These are phyloP conservation scores for roundworm (Caenorhabditis elegans) DNA, from an alignment of 1,140 invertebrate genomes.

Conservation along the genomic window WBcel235 BX284606.5:464001-464500, in stretches of 20 bases:
- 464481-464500: background rate
- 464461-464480: constrained; percentile 74
- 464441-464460: constrained; percentile 92
- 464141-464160: constrained; percentile 81
- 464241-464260: constrained; percentile 84
- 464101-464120: constrained; percentile 87
- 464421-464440: constrained; percentile 89
- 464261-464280: constrained; percentile 76
- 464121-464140: constrained; percentile 88
- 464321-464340: constrained; percentile 69
- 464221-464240: constrained; percentile 99
- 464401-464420: constrained; percentile 88
- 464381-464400: constrained; percentile 88
- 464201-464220: constrained; percentile 96
- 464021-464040: background rate
- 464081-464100: constrained; percentile 94
- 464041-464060: constrained; percentile 63
- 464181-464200: constrained; percentile 83
- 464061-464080: constrained; percentile 75
- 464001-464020: too few species aligned
- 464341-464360: constrained; percentile 79
- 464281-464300: constrained; percentile 83
- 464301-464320: constrained; percentile 96
- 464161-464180: constrained; percentile 75
- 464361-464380: constrained; percentile 74